Percentiles rank a stretch among this genome's conserved stretches.
These are phyloP conservation scores for Drepanosiphum platanoidis DNA, from an alignment of 2,888 invertebrate species.

Conservation along the genomic window DNA sequence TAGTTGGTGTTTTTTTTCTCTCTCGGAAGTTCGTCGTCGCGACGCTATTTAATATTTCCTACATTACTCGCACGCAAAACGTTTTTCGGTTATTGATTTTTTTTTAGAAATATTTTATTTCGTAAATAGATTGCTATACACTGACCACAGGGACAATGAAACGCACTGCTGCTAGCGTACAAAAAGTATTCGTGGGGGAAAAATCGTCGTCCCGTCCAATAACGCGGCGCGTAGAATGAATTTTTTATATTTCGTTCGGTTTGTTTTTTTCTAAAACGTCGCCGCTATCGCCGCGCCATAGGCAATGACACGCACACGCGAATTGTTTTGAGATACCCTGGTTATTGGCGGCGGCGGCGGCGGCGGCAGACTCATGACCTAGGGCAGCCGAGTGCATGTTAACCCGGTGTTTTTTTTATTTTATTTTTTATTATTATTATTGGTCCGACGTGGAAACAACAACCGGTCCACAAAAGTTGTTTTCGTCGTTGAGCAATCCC, in stretches of 20 bases:
- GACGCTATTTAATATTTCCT: neutral
- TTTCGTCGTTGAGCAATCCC: slow-evolving; percentile 53
- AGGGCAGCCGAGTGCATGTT: slow-evolving; percentile 48
- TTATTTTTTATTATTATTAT: slow-evolving; percentile 14
- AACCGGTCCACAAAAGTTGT: slow-evolving; percentile 60
- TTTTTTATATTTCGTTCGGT: neutral
- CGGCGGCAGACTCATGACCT: slow-evolving; percentile 43
- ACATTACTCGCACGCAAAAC: neutral
- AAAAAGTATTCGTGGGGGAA: neutral
- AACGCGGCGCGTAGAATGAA: neutral
- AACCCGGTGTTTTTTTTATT: slow-evolving; percentile 41
- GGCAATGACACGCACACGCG: slow-evolving; percentile 37
- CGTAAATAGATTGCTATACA: neutral
- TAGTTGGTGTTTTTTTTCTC: neutral
- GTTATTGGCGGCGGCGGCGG: slow-evolving; percentile 23
- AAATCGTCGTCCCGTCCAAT: neutral
- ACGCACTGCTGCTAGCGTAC: no score
- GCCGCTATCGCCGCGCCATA: neutral
- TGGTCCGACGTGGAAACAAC: slow-evolving; percentile 52
- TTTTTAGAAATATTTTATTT: neutral
- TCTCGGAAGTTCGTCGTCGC: neutral
- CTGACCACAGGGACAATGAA: neutral
- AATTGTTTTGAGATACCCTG: slow-evolving; percentile 51
- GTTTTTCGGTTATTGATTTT: neutral
- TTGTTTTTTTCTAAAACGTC: neutral